Evolutionary conservation across 2,888 invertebrate species (phyloP).

Genomic region (Xestia c-nigrum): DNA sequence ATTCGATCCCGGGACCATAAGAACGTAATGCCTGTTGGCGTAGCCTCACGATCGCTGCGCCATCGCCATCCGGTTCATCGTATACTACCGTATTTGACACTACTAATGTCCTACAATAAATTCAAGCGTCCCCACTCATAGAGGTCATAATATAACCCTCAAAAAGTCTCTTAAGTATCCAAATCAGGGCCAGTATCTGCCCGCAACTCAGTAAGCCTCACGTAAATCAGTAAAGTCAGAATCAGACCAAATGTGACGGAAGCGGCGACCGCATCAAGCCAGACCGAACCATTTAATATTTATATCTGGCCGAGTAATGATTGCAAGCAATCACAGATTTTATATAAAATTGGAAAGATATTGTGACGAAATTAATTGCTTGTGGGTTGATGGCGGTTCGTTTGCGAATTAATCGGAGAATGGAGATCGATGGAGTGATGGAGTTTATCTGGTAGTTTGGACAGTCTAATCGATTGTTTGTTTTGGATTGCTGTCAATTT

Average conservation of each 20-base stretch:
- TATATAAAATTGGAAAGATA: conserved; percentile 46
- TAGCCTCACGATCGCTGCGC: too few relatives aligned
- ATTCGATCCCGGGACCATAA: too few relatives aligned
- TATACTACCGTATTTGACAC: background rate
- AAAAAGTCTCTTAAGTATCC: background rate
- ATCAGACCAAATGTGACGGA: conserved; percentile 38
- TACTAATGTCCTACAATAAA: background rate
- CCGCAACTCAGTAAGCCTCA: conserved; percentile 22
- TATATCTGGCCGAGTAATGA: conserved; percentile 44
- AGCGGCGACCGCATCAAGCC: conserved; percentile 38
- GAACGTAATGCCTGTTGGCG: too few relatives aligned
- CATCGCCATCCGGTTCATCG: too few relatives aligned
- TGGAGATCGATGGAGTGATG: conserved; percentile 3
- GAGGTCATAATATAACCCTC: background rate
- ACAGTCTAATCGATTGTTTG: background rate
- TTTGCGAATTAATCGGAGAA: conserved; percentile 25
- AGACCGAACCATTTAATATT: conserved; percentile 65
- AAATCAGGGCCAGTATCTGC: background rate
- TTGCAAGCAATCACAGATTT: conserved; percentile 54
- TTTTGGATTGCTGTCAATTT: background rate
- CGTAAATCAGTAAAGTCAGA: conserved; percentile 44
- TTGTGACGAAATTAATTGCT: conserved; percentile 42
- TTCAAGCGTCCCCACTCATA: background rate
- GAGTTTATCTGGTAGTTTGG: conserved; percentile 9
- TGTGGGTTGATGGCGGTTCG: background rate